These are phyloP conservation scores for Erpornis zantholeuca DNA, from an alignment of 2,113 vertebrate species.

Conservation along the genomic window DNA sequence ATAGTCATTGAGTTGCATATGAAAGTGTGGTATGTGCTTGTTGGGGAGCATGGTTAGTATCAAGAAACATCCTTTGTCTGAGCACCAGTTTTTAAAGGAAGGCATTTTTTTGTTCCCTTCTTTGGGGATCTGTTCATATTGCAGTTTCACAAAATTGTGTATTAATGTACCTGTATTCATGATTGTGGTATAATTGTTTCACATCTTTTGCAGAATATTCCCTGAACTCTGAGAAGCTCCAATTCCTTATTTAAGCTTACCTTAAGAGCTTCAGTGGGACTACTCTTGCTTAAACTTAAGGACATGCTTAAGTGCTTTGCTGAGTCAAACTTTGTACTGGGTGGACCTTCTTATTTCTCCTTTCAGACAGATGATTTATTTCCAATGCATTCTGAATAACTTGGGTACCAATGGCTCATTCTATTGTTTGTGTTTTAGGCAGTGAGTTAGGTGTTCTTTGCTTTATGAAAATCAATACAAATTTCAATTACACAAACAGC, in stretches of 20 bases:
- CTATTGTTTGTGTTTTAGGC: not conserved
- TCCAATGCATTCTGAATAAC: not conserved
- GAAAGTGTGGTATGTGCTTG: not conserved
- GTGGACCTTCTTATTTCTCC: not conserved
- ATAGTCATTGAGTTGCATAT: not conserved
- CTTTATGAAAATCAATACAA: slow-evolving; percentile 42
- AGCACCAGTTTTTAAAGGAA: not conserved
- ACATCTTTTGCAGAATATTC: not conserved
- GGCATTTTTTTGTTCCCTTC: not conserved
- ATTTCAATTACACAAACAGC: slow-evolving; percentile 7
- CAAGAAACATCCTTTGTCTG: not conserved
- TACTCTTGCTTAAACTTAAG: not conserved
- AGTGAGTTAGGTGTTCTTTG: not conserved
- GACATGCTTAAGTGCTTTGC: not conserved
- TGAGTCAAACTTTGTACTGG: not conserved
- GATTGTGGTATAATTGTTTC: not conserved
- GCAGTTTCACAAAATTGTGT: not conserved
- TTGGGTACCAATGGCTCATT: not conserved
- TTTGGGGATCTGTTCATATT: not conserved
- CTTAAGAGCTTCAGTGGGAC: not conserved
- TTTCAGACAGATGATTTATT: slow-evolving; percentile 4
- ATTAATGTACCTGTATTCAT: not conserved
- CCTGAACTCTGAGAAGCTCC: not conserved
- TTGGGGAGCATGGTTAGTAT: not conserved
- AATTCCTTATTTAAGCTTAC: not conserved